Base-by-base conservation (phyloP, 1,140 invertebrate species). In the Drosophila asahinai region DNA sequence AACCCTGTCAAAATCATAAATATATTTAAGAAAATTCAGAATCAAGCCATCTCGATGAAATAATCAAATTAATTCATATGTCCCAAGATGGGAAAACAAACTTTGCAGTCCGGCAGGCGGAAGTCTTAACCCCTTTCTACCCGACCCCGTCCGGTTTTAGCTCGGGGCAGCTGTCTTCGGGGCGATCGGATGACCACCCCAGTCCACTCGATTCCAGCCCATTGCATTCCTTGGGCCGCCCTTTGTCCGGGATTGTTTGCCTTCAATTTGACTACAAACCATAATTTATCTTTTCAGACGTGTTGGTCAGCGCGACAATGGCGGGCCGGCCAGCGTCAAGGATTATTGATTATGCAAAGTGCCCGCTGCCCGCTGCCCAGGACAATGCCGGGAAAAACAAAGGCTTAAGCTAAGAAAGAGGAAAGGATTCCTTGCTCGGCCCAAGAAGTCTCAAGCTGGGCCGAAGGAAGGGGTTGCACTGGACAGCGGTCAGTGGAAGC, bases 281-380 rank as follows among this genome's bases (percentile, higher is more conserved):
- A 92, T 92, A 92, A 92, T 92, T 92, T 92, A 92, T 92, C 80
- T 90, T 92, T 92, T 92, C 82, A 81, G 81, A 89, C 79, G 81
- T 92, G 86, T 84, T 78, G 82, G 86, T 92, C 91, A 87, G 78
- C 81, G 75, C 77, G 77, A 91, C 90, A 86, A 90, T 77, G 86
- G 49, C 74, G 55, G 76, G 63, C 52, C 67, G 76, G 63, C 52
- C 71, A 77, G 86, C 91, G 91, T 91, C 91, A 91, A 92, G 91
- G 91, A 92, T 92, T 92, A 92, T 92, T 92, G 91, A 92, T 92
- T 92, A 92, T 92, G 91, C 87, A 92, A 92, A 92, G 87, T 91
- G 84, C 80, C 80, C 78, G 73, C 54, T 61, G 43, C 38, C 36
- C 86, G 73, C 54, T 61, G 43, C 38, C 36, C 86, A 49, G 84